phyloP scores from a whole-genome alignment of 1,140 invertebrate species.

The Drosophila biarmipes region DNA sequence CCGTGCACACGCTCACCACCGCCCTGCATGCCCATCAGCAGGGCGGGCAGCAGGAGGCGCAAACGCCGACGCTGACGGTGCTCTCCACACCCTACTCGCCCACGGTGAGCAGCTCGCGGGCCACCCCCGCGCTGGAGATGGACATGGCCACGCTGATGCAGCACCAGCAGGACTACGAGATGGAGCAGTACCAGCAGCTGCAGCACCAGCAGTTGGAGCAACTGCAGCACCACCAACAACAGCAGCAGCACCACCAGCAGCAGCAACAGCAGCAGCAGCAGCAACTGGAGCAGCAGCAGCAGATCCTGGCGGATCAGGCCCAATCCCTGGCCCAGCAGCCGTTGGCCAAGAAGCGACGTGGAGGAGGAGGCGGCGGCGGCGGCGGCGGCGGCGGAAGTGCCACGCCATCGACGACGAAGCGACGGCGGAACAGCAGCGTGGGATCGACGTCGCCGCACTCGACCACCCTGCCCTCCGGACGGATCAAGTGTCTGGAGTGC shows the following conservation, averaged over 20 bases:
- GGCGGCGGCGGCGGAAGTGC: background rate
- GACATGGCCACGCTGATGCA: conserved; percentile 61
- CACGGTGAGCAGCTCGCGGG: conserved; percentile 71
- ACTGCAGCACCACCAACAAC: conserved; percentile 32
- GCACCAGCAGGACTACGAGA: conserved; percentile 46
- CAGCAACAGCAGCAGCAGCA: conserved; percentile 19
- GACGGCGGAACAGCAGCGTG: conserved; percentile 56
- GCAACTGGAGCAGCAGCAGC: conserved; percentile 24
- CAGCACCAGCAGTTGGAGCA: conserved; percentile 46
- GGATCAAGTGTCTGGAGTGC: conserved; percentile 92
- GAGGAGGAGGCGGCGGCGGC: conserved; percentile 19
- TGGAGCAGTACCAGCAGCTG: conserved; percentile 39
- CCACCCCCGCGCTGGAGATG: conserved; percentile 59
- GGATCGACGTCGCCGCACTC: conserved; percentile 65
- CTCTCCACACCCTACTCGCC: conserved; percentile 73
- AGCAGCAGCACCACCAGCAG: conserved; percentile 24
- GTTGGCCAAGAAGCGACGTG: conserved; percentile 37
- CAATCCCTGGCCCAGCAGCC: background rate
- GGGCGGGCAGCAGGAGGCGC: conserved; percentile 49
- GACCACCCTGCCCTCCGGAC: conserved; percentile 84
- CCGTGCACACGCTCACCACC: conserved; percentile 67
- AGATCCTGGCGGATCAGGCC: conserved; percentile 18
- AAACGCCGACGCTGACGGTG: conserved; percentile 56
- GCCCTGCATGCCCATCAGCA: conserved; percentile 62
- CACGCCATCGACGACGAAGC: conserved; percentile 54